A percentile compares a stretch with the other conserved stretches of the same genome.
Conservation (phyloP, 2,888 invertebrate species). For the Linyphia triangularis region DNA sequence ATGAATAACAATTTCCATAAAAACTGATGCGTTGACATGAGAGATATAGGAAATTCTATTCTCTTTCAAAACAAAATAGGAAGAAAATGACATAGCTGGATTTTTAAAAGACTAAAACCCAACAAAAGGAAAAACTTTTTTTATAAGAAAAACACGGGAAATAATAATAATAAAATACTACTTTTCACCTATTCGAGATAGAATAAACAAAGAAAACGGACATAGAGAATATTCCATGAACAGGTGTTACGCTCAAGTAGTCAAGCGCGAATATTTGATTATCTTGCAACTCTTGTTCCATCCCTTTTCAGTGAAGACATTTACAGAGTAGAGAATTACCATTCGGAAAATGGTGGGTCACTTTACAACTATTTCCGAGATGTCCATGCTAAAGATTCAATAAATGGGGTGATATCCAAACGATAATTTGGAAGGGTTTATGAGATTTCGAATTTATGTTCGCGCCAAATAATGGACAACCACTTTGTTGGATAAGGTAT, state of each 20-base stretch:
- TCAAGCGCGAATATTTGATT: neutral
- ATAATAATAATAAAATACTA: no score
- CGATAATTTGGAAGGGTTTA: neutral
- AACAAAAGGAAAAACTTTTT: neutral
- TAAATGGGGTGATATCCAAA: neutral
- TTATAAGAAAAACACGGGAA: neutral
- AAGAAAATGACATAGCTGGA: no score
- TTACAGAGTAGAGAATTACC: neutral
- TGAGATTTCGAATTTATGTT: neutral
- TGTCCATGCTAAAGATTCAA: neutral
- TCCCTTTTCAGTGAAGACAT: neutral
- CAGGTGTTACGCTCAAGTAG: neutral
- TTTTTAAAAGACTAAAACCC: neutral
- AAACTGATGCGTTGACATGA: no score
- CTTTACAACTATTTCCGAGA: neutral
- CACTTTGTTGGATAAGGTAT: no score
- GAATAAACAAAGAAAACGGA: neutral
- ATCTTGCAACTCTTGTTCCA: neutral
- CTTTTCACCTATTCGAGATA: neutral
- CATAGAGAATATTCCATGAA: neutral
- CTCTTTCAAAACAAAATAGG: no score
- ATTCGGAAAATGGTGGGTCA: conserved; percentile 3
- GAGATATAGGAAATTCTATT: no score
- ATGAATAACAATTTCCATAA: no score
- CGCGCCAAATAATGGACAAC: neutral